A percentile compares a stretch with the other conserved stretches of the same genome.
Evolutionary conservation across 2,797 vertebrate genomes (phyloP).

Genomic region (Macropodus opercularis): DNA sequence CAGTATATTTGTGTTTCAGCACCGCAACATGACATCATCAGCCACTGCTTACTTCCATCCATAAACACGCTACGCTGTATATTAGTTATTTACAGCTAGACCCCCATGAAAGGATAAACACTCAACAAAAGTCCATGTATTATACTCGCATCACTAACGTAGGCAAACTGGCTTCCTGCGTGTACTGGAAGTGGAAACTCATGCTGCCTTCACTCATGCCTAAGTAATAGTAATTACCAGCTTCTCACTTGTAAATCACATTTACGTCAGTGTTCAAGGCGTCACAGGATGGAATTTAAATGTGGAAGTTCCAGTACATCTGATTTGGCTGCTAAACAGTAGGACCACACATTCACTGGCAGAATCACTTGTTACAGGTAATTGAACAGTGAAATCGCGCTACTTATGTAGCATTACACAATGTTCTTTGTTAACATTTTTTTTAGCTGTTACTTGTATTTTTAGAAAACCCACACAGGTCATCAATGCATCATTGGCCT

Average conservation of each 20-base stretch:
- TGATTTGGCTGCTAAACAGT: background rate
- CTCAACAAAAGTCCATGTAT: no score
- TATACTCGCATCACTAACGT: background rate
- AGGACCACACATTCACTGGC: background rate
- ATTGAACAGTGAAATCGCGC: background rate
- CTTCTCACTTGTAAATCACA: background rate
- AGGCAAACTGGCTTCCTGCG: background rate
- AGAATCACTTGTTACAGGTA: background rate
- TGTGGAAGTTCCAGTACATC: background rate
- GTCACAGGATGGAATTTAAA: background rate
- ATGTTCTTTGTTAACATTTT: no score
- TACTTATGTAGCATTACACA: background rate
- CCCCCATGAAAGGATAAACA: no score
- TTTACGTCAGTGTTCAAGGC: background rate
- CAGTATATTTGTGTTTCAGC: no score
- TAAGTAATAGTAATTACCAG: no score
- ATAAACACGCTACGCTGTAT: no score
- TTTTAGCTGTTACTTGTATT: background rate
- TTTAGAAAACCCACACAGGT: background rate
- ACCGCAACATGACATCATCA: no score
- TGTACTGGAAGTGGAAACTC: background rate
- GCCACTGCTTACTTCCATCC: no score
- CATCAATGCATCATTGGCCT: background rate
- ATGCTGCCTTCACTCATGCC: no score
- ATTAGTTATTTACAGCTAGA: no score